phyloP scores from a whole-genome alignment of 1,140 invertebrate species.

The Cherax destructor region DNA sequence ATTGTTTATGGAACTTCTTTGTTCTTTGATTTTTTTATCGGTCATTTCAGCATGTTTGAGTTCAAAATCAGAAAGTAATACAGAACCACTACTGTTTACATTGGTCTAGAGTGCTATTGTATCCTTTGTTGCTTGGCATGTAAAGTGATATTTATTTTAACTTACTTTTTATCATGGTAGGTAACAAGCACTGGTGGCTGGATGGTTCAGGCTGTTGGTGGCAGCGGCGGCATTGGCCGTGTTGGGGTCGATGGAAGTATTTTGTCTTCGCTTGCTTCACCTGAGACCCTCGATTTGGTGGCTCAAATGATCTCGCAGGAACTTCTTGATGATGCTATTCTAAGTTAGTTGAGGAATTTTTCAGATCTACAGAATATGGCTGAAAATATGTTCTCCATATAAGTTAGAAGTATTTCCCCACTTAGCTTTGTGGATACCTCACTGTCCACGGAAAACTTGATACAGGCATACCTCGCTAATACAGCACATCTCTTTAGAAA shows the following conservation, averaged over 20 bases:
- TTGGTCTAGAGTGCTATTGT: background rate
- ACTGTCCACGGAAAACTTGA: too few species aligned
- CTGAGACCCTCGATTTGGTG: conserved; percentile 28
- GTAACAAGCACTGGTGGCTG: conserved; percentile 31
- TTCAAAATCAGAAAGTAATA: too few species aligned
- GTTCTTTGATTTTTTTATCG: too few species aligned
- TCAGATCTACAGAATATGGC: background rate
- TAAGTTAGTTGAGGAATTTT: conserved; percentile 53
- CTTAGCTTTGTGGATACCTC: too few species aligned
- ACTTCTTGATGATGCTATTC: conserved; percentile 68
- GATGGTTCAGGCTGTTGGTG: conserved; percentile 58
- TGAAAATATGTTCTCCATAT: too few species aligned
- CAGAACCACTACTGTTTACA: background rate
- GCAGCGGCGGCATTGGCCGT: conserved; percentile 13
- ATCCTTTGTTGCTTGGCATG: conserved; percentile 4
- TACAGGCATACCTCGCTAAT: too few species aligned
- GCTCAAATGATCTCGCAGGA: conserved; percentile 56
- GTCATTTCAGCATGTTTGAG: too few species aligned
- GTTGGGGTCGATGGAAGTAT: background rate
- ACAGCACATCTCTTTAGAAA: too few species aligned
- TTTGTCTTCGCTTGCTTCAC: conserved; percentile 36
- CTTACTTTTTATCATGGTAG: background rate
- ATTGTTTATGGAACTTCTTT: too few species aligned
- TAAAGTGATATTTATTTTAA: background rate
- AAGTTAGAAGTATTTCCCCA: too few species aligned